Conservation (phyloP, 2,113 vertebrate genomes). For the Cairina moschata region DNA sequence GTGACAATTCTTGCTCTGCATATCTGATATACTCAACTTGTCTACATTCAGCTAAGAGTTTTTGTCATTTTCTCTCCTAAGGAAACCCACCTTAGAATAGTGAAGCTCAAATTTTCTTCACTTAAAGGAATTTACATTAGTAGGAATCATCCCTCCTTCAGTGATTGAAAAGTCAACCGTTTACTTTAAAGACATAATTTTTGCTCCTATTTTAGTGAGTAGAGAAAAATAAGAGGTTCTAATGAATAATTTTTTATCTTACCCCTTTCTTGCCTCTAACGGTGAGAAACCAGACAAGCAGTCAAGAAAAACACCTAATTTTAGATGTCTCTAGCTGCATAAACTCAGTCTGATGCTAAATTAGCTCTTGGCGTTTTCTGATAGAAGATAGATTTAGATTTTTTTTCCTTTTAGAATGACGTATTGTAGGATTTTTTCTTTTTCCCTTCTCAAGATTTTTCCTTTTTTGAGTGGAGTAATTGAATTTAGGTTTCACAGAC, state of each 20-base stretch:
- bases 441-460: neutral
- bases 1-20: neutral
- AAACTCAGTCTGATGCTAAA: neutral
- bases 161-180: neutral
- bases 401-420: neutral
- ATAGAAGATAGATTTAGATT: neutral
- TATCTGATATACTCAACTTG: neutral
- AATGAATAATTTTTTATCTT: neutral
- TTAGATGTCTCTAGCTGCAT: neutral
- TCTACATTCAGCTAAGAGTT: neutral
- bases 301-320: neutral
- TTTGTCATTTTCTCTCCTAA: neutral
- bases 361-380: neutral
- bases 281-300: neutral
- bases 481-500: neutral
- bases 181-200: neutral
- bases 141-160: neutral
- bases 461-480: neutral
- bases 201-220: neutral
- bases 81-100: neutral
- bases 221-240: neutral
- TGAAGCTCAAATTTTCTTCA: neutral
- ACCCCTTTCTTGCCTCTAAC: neutral
- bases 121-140: neutral
- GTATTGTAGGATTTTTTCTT: neutral